Conservation (phyloP, 2,113 vertebrate species). For the Dromas ardeola region DNA sequence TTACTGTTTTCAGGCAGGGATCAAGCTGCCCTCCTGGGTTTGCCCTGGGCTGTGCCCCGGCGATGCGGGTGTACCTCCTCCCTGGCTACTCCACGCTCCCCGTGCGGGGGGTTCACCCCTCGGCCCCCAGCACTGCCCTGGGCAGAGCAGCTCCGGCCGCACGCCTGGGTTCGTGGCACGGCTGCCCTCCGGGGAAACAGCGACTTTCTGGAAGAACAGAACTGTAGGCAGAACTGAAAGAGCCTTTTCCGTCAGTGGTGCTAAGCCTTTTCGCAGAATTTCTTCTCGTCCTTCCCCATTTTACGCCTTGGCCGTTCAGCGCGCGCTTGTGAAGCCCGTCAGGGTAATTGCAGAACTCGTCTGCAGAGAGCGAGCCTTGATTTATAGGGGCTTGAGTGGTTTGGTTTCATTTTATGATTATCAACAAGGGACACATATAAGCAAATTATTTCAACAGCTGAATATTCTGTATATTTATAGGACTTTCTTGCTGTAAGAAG, state of each 20-base stretch:
- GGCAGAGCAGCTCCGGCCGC: background rate
- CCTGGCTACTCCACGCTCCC: rapidly evolving
- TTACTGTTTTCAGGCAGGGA: background rate
- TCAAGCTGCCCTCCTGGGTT: background rate
- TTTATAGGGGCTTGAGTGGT: background rate
- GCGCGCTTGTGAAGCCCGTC: rapidly evolving
- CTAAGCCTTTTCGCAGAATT: background rate
- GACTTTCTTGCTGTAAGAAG: background rate
- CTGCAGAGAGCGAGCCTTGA: background rate
- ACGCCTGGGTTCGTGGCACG: background rate
- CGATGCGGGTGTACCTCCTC: background rate
- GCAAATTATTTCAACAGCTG: background rate
- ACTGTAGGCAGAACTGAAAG: rapidly evolving
- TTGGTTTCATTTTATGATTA: background rate
- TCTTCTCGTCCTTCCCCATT: background rate
- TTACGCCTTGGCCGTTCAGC: background rate
- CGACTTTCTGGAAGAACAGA: background rate
- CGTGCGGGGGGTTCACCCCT: background rate
- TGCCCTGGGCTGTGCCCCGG: background rate
- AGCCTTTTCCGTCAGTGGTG: rapidly evolving
- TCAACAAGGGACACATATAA: background rate
- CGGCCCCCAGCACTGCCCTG: background rate
- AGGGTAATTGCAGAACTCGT: background rate
- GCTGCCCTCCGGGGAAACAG: background rate
- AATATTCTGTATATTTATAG: background rate